A percentile compares a stretch with the other conserved stretches of the same genome.
Conservation (phyloP, 2,888 invertebrate genomes). For the Trissolcus brochymenae region DNA sequence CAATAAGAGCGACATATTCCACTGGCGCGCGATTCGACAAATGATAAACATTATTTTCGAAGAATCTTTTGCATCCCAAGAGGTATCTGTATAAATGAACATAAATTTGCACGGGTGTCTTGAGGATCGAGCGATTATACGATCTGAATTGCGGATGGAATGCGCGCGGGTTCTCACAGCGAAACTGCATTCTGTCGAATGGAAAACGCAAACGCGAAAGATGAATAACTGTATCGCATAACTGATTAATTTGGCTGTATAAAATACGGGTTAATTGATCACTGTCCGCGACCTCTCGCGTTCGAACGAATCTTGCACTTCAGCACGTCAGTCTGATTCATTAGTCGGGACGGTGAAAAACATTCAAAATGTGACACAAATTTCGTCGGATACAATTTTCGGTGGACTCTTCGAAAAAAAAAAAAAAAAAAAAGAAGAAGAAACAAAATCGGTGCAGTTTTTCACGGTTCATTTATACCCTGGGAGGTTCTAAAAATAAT, state of each 20-base stretch:
- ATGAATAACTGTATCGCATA: constrained; percentile 24
- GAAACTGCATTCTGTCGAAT: constrained; percentile 23
- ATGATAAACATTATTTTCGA: constrained; percentile 28
- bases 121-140: constrained; percentile 25
- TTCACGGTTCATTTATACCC: constrained; percentile 20
- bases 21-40: constrained; percentile 3
- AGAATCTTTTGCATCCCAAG: constrained; percentile 23
- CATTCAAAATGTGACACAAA: no score
- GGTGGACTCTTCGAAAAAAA: no score
- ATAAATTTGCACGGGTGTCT: constrained; percentile 33
- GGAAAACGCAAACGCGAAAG: constrained; percentile 30
- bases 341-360: no score
- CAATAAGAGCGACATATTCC: no score
- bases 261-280: constrained; percentile 29
- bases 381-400: no score
- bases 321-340: not conserved
- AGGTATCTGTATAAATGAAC: constrained; percentile 43
- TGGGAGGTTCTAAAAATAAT: constrained; percentile 26
- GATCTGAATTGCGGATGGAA: constrained; percentile 51
- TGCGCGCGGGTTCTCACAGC: constrained; percentile 20
- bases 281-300: not conserved
- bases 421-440: no score
- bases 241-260: constrained; percentile 33
- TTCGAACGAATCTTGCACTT: not conserved
- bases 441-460: not conserved